These are phyloP conservation scores for Corythaixoides concolor DNA, from an alignment of 2,113 vertebrate species.

Conservation along the genomic window DNA sequence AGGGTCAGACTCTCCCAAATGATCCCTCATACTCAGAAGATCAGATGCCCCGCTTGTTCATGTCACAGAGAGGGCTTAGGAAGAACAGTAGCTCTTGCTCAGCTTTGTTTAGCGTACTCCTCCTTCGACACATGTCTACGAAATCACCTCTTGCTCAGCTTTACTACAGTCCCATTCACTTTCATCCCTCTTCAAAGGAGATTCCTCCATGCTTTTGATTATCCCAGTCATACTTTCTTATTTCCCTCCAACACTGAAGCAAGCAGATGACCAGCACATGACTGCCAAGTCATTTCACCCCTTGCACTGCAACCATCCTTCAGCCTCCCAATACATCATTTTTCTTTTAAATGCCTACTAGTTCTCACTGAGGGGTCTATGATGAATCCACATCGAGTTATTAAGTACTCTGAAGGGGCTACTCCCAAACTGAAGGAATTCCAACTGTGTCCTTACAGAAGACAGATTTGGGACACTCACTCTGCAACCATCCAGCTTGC, in stretches of 20 bases:
- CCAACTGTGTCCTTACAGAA: neutral
- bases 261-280: conserved; percentile 29
- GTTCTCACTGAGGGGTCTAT: neutral
- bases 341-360: neutral
- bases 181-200: conserved; percentile 57
- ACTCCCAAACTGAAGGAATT: conserved; percentile 27
- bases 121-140: neutral
- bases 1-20: neutral
- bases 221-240: conserved; percentile 26
- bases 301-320: neutral
- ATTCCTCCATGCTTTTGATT: conserved; percentile 42
- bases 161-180: neutral
- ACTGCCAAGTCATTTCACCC: neutral
- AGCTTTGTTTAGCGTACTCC: neutral
- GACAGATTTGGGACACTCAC: neutral
- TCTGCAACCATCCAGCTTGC: neutral
- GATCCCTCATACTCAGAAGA: neutral
- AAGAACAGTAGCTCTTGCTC: neutral
- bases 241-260: neutral
- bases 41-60: neutral
- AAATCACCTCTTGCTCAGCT: conserved; percentile 51
- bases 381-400: neutral
- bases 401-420: neutral
- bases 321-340: neutral
- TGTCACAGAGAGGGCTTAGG: neutral